phyloP scores from a whole-genome alignment of 2,113 vertebrate species.

The Phalacrocorax aristotelis region DNA sequence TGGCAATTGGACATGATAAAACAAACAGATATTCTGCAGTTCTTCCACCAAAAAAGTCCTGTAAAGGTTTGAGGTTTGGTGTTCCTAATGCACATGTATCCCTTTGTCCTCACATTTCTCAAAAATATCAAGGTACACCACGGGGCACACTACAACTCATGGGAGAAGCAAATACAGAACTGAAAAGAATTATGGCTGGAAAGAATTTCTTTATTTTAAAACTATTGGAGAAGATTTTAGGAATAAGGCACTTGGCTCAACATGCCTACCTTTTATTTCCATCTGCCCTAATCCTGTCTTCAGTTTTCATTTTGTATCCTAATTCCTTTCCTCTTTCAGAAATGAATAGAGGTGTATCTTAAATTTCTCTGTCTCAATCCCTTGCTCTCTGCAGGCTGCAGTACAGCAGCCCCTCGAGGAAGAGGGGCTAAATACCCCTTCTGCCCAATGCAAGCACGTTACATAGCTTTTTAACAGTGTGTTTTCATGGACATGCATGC shows the following conservation, averaged over 20 bases:
- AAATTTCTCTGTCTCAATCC: background rate
- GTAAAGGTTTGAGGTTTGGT: background rate
- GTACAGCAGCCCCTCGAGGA: background rate
- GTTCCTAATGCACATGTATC: background rate
- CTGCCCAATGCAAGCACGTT: background rate
- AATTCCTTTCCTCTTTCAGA: background rate
- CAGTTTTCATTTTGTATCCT: background rate
- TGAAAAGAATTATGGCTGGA: background rate
- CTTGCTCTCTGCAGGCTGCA: background rate
- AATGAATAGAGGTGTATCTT: background rate
- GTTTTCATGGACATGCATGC: background rate
- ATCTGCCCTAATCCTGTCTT: background rate
- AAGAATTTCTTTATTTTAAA: background rate
- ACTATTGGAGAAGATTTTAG: background rate
- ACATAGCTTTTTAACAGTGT: fast-evolving
- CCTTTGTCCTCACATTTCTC: background rate
- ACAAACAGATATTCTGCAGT: conserved; percentile 50
- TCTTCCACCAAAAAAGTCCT: background rate
- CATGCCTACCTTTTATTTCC: background rate
- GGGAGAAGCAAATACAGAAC: background rate
- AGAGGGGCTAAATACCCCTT: background rate
- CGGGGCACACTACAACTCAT: background rate
- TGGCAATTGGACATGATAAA: conserved; percentile 51
- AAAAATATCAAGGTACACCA: background rate
- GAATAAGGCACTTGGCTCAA: background rate